These are phyloP conservation scores for Pandemis cinnamomeana DNA, from an alignment of 2,888 invertebrate genomes.

Conservation along the genomic window DNA sequence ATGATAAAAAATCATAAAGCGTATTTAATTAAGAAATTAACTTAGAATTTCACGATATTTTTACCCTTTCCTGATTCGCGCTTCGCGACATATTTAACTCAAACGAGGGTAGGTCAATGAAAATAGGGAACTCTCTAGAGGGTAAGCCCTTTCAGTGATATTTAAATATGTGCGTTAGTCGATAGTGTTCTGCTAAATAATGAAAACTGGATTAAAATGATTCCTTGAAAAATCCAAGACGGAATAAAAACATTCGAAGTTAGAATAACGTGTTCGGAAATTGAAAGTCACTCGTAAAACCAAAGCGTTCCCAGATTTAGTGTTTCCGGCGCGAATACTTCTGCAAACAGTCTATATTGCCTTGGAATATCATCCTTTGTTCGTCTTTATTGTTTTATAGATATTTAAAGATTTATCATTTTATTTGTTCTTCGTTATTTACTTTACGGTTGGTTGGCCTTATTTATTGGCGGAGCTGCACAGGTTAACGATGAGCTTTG, in stretches of 20 bases:
- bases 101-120: background rate
- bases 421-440: constrained; percentile 26
- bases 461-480: constrained; percentile 15
- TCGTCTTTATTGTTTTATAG: constrained; percentile 33
- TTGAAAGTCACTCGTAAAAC: constrained; percentile 27
- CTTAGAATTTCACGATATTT: background rate
- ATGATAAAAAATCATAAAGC: background rate
- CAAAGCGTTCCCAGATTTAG: constrained; percentile 29
- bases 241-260: constrained; percentile 4
- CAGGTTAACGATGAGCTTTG: background rate
- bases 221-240: background rate
- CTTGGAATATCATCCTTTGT: constrained; percentile 32
- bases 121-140: background rate
- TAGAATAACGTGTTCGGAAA: constrained; percentile 17
- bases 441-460: constrained; percentile 19
- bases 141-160: background rate
- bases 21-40: too few species aligned
- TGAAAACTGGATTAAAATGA: background rate
- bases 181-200: background rate
- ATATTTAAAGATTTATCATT: constrained; percentile 26
- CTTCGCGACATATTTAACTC: background rate
- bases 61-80: background rate
- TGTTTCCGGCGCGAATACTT: constrained; percentile 24
- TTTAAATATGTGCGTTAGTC: background rate
- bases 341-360: constrained; percentile 18